A percentile compares a stretch with the other conserved stretches of the same genome.
Conservation (phyloP, 2,888 invertebrate genomes). For the Eupithecia subumbrata region DNA sequence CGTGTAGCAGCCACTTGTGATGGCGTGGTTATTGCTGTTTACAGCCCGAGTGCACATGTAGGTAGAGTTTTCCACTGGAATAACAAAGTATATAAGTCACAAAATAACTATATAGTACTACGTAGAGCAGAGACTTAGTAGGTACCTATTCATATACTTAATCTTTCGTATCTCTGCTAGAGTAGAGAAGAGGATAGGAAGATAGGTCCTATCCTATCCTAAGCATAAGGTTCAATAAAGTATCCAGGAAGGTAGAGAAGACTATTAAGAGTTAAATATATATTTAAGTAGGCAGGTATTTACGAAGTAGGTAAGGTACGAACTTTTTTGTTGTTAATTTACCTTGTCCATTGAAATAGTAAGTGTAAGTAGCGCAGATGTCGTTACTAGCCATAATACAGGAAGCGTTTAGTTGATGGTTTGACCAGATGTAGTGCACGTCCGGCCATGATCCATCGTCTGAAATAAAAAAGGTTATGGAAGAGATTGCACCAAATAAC, state of each 20-base stretch:
- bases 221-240: not conserved
- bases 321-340: not conserved
- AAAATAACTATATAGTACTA: not conserved
- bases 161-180: not conserved
- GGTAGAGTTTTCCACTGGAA: conserved; percentile 86
- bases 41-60: conserved; percentile 88
- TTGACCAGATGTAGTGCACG: conserved; percentile 84
- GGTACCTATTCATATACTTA: not conserved
- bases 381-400: conserved; percentile 85
- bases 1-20: conserved; percentile 84
- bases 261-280: not conserved
- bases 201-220: too few relatives aligned
- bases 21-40: conserved; percentile 69
- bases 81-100: conserved; percentile 49
- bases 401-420: conserved; percentile 78
- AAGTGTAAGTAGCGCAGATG: conserved; percentile 86
- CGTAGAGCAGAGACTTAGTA: not conserved
- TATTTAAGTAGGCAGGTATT: not conserved
- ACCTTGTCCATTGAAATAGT: conserved; percentile 85
- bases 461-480: conserved; percentile 55
- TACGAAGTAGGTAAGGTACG: not conserved
- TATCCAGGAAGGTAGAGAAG: not conserved
- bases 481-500: not conserved
- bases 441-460: conserved; percentile 86
- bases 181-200: not conserved